Base-by-base conservation (phyloP, 2,888 invertebrate genomes). In the Drosophila borborema region DNA sequence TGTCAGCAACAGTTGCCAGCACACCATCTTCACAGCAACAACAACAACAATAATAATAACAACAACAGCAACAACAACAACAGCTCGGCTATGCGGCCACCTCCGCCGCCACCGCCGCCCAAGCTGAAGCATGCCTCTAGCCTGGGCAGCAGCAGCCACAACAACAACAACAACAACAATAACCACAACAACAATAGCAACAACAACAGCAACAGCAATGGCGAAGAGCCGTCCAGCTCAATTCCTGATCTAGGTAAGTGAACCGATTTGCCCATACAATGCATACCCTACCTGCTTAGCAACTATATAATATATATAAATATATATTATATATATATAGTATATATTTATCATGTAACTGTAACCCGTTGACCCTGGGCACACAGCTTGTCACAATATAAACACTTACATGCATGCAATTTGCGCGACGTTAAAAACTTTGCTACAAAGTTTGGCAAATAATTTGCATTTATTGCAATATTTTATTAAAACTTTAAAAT, bases 221-320 rank as follows among this genome's bases (percentile, higher is more conserved):
- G 79, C 65, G 97, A 97, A 94, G 97, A 97, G 93, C 97, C 97
- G 14, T 96, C 97, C 82, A 97, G 97, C 94, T 97, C 97, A 86
- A 97, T 97, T 93, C 97, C 97, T 80, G 97, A 97, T 94, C 94
- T 97, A 94, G 97, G 97, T 97, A 92, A 96, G 96, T 94, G 34
- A 31, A 38, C 18, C 55, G 2, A 60, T 51, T 48, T 63, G 20
- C 36, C 20, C 9, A 8, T 18, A 51, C 31, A 34, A 2, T 18
- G n/a, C n/a, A 18, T 34, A 4, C 23, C 14, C 46, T 23, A 45
- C 12, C 46, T 14, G 5, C 14, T 20, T 2, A 9, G 4, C 16
- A 23, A 23, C 6, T 14, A 12, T 28, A 28, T 49, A n/a, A 61
- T 23, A 53, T 18, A 31, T 49, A 55, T 16, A 60, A 20, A 28